These are phyloP conservation scores for Crepidodera aurea DNA, from an alignment of 2,888 invertebrate species.

Conservation along the genomic window DNA sequence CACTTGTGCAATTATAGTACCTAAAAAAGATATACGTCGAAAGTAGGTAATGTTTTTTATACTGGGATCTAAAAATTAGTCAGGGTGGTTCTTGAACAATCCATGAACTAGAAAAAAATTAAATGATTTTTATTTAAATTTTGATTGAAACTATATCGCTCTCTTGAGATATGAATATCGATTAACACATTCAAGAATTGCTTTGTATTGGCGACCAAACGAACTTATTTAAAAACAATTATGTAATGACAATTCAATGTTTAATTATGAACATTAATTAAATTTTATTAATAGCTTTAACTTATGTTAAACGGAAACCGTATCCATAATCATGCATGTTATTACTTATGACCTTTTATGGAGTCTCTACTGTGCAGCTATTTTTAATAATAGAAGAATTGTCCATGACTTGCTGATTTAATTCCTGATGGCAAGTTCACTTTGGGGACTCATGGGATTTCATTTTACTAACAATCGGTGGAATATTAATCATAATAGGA, in stretches of 20 bases:
- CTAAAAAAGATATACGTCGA: too few species aligned
- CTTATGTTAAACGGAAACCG: constrained; percentile 6
- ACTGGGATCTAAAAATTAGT: too few species aligned
- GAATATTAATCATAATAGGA: not conserved
- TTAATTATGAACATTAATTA: not conserved
- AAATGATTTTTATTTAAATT: too few species aligned
- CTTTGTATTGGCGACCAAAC: not conserved
- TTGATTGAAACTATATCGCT: too few species aligned
- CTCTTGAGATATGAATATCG: too few species aligned
- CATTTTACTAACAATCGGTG: not conserved
- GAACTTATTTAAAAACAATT: not conserved
- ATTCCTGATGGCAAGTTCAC: not conserved
- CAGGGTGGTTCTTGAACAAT: too few species aligned
- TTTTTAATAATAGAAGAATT: constrained; percentile 3
- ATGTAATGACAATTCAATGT: not conserved
- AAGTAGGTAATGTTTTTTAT: too few species aligned
- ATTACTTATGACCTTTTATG: constrained; percentile 15
- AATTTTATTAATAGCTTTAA: not conserved
- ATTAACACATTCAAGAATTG: too few species aligned
- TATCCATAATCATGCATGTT: constrained; percentile 7
- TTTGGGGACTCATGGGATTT: constrained; percentile 12
- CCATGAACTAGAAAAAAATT: too few species aligned
- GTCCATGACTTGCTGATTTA: constrained; percentile 5
- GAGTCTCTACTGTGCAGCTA: not conserved
- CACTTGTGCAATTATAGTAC: too few species aligned